Evolutionary conservation across 2,797 vertebrate species (phyloP), one percentile per base, ranked within the genome.

Genomic region (Pipistrellus kuhlii): DNA sequence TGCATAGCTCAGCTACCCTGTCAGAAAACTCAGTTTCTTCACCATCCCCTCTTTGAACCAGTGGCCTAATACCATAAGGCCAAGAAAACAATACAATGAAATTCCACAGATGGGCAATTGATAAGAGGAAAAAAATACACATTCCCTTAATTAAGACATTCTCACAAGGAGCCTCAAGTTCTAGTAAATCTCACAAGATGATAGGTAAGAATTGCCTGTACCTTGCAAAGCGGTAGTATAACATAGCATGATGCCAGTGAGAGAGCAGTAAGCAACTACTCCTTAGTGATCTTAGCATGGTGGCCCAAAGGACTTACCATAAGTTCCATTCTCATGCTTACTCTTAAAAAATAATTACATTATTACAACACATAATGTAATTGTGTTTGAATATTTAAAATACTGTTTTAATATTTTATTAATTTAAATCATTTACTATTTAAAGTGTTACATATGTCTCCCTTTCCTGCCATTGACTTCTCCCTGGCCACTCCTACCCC

Each of bases 131-230:
- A n/a, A 93, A 92, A 90, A 21, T 48, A 84, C 53, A 23, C 55
- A 62, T 81, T 27, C 35, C 27, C 38, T 94, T 77, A 94, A 84
- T 59, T 88, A 91, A 95, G 71, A 84, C 14, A 91, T 81, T 48
- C 69, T 41, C 48, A 80, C 35, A 87, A 72, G 11, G 12, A 95
- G 44, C 6, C 38, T 6, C 68, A 85, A 66, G 44, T 88, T 88
- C 38, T 88, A 80, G 25, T 17, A 90, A 82, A 25, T 90, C 48
- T 85, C 32, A 30, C 35, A 85, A 88, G 20, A 91, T 35, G 25
- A 83, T 75, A 78, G 46, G 69, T 11, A 93, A 90, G 44, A 94
- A 69, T 81, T 85, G 20, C 35, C 59, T 88, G 38, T 93, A 18
- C 12, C 8, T 91, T 90, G 9, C 55, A 92, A 64, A 75, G 66